Evolutionary conservation across 2,113 vertebrate genomes (phyloP).

Genomic region (Capreolus pygargus): DNA sequence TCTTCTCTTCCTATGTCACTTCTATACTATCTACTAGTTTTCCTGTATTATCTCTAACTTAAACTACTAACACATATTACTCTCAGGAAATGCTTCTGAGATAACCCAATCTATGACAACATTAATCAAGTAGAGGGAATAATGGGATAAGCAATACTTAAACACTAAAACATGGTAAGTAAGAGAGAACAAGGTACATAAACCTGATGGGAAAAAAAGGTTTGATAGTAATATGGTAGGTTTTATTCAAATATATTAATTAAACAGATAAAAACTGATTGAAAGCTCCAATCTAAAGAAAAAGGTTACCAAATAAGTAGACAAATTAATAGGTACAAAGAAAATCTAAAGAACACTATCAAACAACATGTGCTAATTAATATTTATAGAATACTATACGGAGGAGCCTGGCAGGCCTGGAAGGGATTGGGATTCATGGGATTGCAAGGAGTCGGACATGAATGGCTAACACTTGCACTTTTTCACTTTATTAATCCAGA

Average conservation of each 20-base stretch:
- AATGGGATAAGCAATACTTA: not conserved
- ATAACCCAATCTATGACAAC: not conserved
- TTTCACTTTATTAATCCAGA: not conserved
- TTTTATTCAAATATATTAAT: not conserved
- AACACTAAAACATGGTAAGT: not conserved
- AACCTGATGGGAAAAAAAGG: not conserved
- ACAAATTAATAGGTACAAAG: not conserved
- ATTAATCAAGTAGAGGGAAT: not conserved
- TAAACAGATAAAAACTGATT: not conserved
- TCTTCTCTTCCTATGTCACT: not conserved
- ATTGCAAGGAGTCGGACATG: not conserved
- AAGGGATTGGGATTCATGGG: not conserved
- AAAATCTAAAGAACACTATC: not conserved
- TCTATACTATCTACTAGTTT: not conserved
- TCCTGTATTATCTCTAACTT: not conserved
- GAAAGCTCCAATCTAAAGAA: not conserved
- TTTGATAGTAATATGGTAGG: not conserved
- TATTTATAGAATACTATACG: not conserved
- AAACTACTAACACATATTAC: not conserved
- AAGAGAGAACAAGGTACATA: not conserved
- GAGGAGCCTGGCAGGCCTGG: not conserved
- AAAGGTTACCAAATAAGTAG: not conserved
- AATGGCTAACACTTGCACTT: not conserved
- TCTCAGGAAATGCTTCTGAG: not conserved
- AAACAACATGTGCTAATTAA: not conserved